Conservation (phyloP, 2,888 invertebrate genomes). For the Amiota mariae region DNA sequence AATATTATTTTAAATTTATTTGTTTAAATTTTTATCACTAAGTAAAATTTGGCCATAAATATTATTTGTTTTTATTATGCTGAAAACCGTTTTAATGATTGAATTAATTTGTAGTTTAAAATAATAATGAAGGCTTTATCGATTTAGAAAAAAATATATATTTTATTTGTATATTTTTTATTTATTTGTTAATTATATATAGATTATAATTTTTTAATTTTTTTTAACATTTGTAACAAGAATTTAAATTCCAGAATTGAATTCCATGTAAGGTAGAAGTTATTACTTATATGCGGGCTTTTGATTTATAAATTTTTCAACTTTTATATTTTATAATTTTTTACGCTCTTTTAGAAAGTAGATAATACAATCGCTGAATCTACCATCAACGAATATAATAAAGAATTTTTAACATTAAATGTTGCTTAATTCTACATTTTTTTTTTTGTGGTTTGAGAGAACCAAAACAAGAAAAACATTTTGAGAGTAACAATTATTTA, state of each 20-base stretch:
- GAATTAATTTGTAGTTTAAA: conserved; percentile 42
- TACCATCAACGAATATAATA: neutral
- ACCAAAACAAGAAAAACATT: too few species aligned
- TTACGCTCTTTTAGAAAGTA: conserved; percentile 61
- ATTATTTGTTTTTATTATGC: conserved; percentile 48
- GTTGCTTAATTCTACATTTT: conserved; percentile 64
- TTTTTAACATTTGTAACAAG: conserved; percentile 32
- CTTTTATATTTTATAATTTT: conserved; percentile 45
- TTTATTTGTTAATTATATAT: conserved; percentile 15
- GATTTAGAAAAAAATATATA: neutral
- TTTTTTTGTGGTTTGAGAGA: conserved; percentile 4
- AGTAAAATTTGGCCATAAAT: conserved; percentile 65
- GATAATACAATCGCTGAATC: conserved; percentile 44
- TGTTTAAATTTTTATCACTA: conserved; percentile 43
- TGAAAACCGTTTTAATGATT: conserved; percentile 63
- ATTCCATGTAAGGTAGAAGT: too few species aligned
- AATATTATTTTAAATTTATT: conserved; percentile 28
- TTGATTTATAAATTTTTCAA: conserved; percentile 13
- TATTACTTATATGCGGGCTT: neutral
- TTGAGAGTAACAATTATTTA: too few species aligned
- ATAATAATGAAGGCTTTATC: too few species aligned
- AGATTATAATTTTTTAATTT: conserved; percentile 28
- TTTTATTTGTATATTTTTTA: conserved; percentile 27
- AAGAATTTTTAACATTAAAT: conserved; percentile 53
- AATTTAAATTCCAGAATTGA: too few species aligned